These are phyloP conservation scores for Anas georgica DNA, from an alignment of 2,797 vertebrate species.

Conservation along the genomic window DNA sequence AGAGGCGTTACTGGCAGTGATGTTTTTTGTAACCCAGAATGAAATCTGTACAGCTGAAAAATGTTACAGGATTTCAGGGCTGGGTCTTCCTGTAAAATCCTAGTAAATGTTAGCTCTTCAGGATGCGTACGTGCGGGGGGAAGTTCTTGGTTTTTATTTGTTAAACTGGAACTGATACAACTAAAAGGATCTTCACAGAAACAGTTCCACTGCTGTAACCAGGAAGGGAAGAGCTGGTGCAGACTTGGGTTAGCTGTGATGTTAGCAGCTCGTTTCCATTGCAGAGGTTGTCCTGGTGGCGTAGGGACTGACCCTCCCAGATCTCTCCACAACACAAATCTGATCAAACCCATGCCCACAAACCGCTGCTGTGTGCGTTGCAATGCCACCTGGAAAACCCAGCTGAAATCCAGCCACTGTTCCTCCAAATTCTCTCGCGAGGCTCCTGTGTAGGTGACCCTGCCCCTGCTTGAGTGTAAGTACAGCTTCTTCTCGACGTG, in stretches of 20 bases:
- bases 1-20: background rate
- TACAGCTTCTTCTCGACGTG: fast-evolving
- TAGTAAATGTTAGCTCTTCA: background rate
- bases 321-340: background rate
- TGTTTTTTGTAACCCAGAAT: background rate
- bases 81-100: background rate
- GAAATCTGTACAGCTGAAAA: background rate
- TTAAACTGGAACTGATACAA: background rate
- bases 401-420: background rate
- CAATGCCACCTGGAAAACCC: background rate
- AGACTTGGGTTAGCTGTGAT: background rate
- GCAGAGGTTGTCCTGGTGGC: background rate
- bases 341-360: background rate
- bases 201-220: fast-evolving
- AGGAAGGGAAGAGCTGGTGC: background rate
- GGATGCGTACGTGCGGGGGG: background rate
- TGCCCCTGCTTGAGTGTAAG: fast-evolving
- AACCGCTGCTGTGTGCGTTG: background rate
- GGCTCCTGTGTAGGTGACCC: fast-evolving
- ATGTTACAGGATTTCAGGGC: background rate
- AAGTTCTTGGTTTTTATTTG: fast-evolving
- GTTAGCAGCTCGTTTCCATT: too few species aligned
- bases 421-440: background rate
- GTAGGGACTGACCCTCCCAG: too few species aligned
- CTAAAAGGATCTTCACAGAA: fast-evolving